These are phyloP conservation scores for Sebastes cheni DNA, from an alignment of 2,797 vertebrate species.

Conservation along the genomic window DNA sequence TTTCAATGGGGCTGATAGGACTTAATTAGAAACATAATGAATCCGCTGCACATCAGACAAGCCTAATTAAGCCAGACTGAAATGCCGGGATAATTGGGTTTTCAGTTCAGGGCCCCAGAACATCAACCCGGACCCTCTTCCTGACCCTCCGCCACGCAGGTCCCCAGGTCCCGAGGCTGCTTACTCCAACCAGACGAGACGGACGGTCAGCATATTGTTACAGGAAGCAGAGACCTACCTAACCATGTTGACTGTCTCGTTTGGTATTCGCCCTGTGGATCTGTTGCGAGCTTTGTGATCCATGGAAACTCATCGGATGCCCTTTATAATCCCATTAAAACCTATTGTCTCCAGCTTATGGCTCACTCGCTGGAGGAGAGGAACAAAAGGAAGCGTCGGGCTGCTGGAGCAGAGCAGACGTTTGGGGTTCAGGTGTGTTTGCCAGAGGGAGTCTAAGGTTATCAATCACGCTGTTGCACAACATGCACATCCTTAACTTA, in stretches of 20 bases:
- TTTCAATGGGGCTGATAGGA: conserved; percentile 81
- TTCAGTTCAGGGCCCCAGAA: conserved; percentile 72
- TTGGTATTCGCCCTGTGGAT: conserved; percentile 31
- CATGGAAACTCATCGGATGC: conserved; percentile 64
- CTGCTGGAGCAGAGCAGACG: conserved; percentile 24
- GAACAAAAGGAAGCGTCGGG: conserved; percentile 23
- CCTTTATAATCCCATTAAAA: conserved; percentile 79
- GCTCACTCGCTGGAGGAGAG: conserved; percentile 35
- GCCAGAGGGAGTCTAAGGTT: conserved; percentile 27
- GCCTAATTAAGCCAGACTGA: conserved; percentile 81
- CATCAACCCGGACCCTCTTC: conserved; percentile 57
- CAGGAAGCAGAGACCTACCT: conserved; percentile 48
- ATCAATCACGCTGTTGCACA: conserved; percentile 13
- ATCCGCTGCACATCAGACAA: conserved; percentile 84
- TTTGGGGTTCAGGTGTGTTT: conserved; percentile 45
- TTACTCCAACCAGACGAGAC: conserved; percentile 44
- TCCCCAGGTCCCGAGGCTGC: conserved; percentile 49
- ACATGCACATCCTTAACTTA: neutral
- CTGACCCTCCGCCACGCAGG: conserved; percentile 26
- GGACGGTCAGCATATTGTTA: conserved; percentile 41
- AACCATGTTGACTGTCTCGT: conserved; percentile 47
- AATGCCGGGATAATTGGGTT: conserved; percentile 80
- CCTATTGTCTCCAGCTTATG: conserved; percentile 67
- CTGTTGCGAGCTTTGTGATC: conserved; percentile 62
- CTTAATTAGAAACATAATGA: conserved; percentile 87